These are phyloP conservation scores for Pinctada fucata DNA, from an alignment of 2,888 invertebrate genomes.

Conservation along the genomic window DNA sequence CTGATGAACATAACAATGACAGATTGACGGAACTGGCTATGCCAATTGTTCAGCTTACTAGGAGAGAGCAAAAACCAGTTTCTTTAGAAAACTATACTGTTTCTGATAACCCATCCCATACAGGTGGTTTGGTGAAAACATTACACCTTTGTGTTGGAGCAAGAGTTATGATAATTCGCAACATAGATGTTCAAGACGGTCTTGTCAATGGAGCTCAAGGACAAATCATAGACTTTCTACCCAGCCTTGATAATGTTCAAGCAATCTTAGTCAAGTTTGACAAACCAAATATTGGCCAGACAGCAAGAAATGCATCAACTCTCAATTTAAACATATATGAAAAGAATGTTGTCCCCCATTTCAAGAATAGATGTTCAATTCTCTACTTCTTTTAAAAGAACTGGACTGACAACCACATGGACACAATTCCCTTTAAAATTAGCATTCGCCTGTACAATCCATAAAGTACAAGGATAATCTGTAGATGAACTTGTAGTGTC, in stretches of 20 bases:
- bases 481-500: constrained; percentile 43
- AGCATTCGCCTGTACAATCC: constrained; percentile 43
- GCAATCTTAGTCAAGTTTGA: constrained; percentile 41
- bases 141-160: constrained; percentile 28
- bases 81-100: constrained; percentile 21
- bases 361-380: constrained; percentile 35
- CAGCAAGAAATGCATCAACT: constrained; percentile 31
- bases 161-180: constrained; percentile 46
- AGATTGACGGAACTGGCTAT: constrained; percentile 17
- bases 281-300: constrained; percentile 31
- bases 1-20: constrained; percentile 26
- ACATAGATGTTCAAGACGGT: constrained; percentile 47
- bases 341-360: constrained; percentile 27
- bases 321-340: constrained; percentile 17
- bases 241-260: constrained; percentile 8
- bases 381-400: constrained; percentile 22
- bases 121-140: constrained; percentile 28
- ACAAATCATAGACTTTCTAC: constrained; percentile 33
- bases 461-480: constrained; percentile 48
- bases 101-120: constrained; percentile 24
- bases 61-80: constrained; percentile 28
- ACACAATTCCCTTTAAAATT: constrained; percentile 46
- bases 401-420: constrained; percentile 30
- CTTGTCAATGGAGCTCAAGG: constrained; percentile 47
- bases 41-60: constrained; percentile 12